These are phyloP conservation scores for Gadus chalcogrammus DNA, from an alignment of 2,113 vertebrate species.

Conservation along the genomic window DNA sequence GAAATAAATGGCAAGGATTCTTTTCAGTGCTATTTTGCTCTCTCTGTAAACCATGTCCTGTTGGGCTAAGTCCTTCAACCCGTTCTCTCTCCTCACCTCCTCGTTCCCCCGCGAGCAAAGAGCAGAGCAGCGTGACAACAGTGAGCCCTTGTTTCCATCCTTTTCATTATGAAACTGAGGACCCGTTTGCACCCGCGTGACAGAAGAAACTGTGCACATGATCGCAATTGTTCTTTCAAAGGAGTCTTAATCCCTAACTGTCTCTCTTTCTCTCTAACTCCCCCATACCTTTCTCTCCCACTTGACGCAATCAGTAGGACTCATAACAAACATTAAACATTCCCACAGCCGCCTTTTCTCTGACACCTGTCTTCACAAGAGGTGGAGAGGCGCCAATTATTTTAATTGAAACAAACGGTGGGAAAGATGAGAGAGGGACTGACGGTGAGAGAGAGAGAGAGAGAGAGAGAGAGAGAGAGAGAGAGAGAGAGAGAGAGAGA, in stretches of 20 bases:
- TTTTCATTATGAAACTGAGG: neutral
- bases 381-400: conserved; percentile 1
- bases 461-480: conserved; percentile 4
- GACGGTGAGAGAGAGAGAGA: conserved; percentile 14
- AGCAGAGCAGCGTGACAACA: no score
- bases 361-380: conserved; percentile 32
- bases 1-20: no score
- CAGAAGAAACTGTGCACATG: neutral
- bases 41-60: no score
- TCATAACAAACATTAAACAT: conserved; percentile 37
- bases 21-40: no score
- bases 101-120: no score
- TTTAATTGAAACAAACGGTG: conserved; percentile 41
- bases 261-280: neutral
- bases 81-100: no score
- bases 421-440: conserved; percentile 22
- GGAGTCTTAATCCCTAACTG: neutral
- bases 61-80: no score
- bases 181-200: neutral
- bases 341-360: conserved; percentile 33
- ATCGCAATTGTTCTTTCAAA: neutral
- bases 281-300: conserved; percentile 17
- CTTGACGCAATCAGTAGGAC: conserved; percentile 35
- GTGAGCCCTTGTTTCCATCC: neutral
- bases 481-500: conserved; percentile 7